A percentile compares a stretch with the other conserved stretches of the same genome.
These are phyloP conservation scores for Myiozetetes cayanensis DNA, from an alignment of 2,113 vertebrate genomes.

Conservation along the genomic window DNA sequence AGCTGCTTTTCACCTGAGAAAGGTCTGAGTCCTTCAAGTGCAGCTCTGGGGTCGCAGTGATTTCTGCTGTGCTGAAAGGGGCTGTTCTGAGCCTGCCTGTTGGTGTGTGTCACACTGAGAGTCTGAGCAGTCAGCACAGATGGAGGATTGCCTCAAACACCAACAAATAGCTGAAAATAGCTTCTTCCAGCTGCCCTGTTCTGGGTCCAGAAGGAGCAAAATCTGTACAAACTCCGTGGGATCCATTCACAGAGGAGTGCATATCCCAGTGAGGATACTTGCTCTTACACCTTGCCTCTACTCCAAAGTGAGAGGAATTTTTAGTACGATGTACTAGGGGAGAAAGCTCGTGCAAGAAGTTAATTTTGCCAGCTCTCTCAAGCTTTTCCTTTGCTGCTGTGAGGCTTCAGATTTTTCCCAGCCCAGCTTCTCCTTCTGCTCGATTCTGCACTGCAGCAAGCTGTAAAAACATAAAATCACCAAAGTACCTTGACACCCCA, in stretches of 20 bases:
- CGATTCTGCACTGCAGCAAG: not conserved
- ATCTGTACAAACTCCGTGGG: not conserved
- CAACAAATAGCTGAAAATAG: not conserved
- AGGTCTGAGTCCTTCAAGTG: constrained; percentile 26
- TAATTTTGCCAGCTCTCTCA: not conserved
- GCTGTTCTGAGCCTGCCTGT: not conserved
- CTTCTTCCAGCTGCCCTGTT: not conserved
- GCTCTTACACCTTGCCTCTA: not conserved
- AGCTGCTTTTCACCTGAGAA: constrained; percentile 45
- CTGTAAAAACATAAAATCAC: not conserved
- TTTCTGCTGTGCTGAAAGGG: not conserved
- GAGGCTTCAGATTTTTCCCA: not conserved
- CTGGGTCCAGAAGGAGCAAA: not conserved
- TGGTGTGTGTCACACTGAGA: not conserved
- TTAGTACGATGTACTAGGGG: not conserved
- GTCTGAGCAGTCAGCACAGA: constrained; percentile 15
- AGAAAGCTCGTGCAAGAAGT: not conserved
- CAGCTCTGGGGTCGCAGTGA: constrained; percentile 9
- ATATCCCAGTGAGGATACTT: not conserved
- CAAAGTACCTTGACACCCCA: not conserved
- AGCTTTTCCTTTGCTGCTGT: not conserved
- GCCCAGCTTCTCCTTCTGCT: not conserved
- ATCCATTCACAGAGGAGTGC: not conserved
- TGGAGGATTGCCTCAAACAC: not conserved
- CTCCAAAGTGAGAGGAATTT: not conserved